phyloP scores from a whole-genome alignment of 2,797 vertebrate genomes.

The Holocentrus rufus region DNA sequence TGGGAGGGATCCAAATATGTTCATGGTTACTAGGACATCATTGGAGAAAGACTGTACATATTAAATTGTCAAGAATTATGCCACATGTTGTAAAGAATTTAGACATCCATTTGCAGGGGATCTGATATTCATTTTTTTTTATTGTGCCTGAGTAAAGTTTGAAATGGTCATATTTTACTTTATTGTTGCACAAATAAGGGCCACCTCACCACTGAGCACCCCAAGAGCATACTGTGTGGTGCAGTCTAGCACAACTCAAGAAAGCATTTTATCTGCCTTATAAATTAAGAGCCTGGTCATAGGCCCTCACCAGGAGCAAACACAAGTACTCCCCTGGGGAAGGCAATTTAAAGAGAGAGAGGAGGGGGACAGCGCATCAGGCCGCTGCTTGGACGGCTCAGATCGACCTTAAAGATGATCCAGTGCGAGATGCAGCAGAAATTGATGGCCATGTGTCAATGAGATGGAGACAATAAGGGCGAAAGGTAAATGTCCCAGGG shows the following conservation, averaged over 20 bases:
- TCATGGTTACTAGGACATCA: constrained; percentile 17
- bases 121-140: neutral
- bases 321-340: constrained; percentile 78
- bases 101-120: neutral
- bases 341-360: constrained; percentile 70
- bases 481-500: constrained; percentile 75
- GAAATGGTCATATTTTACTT: constrained; percentile 22
- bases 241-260: constrained; percentile 64
- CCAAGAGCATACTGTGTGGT: constrained; percentile 8
- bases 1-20: constrained; percentile 19
- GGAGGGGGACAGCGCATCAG: constrained; percentile 57
- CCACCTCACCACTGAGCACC: constrained; percentile 20
- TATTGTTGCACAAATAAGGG: constrained; percentile 30
- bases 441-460: constrained; percentile 79
- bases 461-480: constrained; percentile 76
- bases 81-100: constrained; percentile 1
- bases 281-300: constrained; percentile 76
- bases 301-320: constrained; percentile 66
- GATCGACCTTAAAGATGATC: constrained; percentile 78
- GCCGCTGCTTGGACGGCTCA: constrained; percentile 62
- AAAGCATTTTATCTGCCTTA: constrained; percentile 77
- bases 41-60: constrained; percentile 12
- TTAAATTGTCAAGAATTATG: constrained; percentile 9
- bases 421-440: constrained; percentile 65
- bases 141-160: constrained; percentile 2